Base-by-base conservation (phyloP, 2,888 invertebrate species). In the Conchocele bisecta region DNA sequence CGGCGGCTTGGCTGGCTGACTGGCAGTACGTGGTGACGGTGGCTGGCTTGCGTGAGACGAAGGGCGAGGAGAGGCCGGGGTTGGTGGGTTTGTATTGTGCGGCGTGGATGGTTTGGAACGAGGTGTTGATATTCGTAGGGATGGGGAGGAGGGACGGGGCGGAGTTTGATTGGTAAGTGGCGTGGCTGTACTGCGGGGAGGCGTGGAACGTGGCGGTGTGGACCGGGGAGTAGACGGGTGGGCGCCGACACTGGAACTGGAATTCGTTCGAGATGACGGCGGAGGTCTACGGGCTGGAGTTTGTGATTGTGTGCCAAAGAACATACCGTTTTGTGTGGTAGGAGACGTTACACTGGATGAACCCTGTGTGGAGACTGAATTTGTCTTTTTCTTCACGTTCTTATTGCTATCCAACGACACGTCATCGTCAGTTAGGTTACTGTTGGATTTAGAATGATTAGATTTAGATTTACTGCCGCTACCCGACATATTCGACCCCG, bases 381-480 rank as follows among this genome's bases (percentile, higher is more conserved):
- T 48, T 22, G 68, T 31, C 44, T 76, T 78, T 4, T 66, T 53
- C 60, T 76, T 81, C 4, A 78, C 60, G 46, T 82, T 82, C 53
- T 68, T 76, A 41, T 83, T 79, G 42, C 76, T 81, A 39, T 81
- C 82, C 20, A 82, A 51, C 7, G 79, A 77, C 20, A 54, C 33
- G 37, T 75, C 72, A 37, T 80, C 79, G 46, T 72, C 70, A 41
- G 69, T 70, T 44, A 69, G 61, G 53, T 69, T 78, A 54, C 79
- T 79, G 24, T 75, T 76, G 50, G 79, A 76, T 48, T 78, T 74
- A 1, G 75, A 76, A 53, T 72, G 61, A 31, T 78, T 74, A 1
- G 75, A 76, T 57, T 72, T 65, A 31, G 65, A 69, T 51, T 73
- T 68, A n/a, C 67, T 57, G 26, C 60, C 44, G 17, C 56, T 73